Evolutionary conservation across 2,113 vertebrate species (phyloP).

Genomic region (Rattus rattus): DNA sequence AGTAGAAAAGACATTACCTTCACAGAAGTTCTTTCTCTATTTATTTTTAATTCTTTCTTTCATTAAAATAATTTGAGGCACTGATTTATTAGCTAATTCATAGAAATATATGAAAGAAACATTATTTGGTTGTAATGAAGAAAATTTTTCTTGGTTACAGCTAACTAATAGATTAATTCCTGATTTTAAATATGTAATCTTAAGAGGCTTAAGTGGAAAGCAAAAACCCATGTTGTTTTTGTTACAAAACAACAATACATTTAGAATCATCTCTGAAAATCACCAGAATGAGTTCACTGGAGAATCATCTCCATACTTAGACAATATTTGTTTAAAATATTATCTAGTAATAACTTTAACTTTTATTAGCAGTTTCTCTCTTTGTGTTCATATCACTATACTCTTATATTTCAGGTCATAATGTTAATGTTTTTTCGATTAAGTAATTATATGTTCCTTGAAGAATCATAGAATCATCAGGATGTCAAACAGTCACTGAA

Average conservation of each 20-base stretch:
- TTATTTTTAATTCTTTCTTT: neutral
- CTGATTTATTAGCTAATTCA: neutral
- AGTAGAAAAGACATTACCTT: too few relatives aligned
- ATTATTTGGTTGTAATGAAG: neutral
- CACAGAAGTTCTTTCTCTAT: too few relatives aligned
- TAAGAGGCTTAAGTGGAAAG: neutral
- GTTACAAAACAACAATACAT: neutral
- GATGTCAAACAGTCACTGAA: neutral
- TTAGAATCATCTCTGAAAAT: neutral
- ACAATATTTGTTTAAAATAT: neutral
- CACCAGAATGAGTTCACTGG: neutral
- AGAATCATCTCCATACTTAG: neutral
- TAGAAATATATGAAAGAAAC: neutral
- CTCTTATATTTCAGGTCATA: neutral
- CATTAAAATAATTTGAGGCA: neutral
- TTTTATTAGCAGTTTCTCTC: neutral
- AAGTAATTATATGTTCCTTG: neutral
- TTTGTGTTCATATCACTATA: neutral
- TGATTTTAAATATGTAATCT: neutral
- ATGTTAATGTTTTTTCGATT: neutral
- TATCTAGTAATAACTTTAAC: neutral
- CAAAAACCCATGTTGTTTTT: neutral
- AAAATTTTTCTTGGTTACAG: neutral
- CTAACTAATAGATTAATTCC: neutral
- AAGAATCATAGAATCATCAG: neutral